Conservation (phyloP, 2,888 invertebrate species). For the Eledona agricola region DNA sequence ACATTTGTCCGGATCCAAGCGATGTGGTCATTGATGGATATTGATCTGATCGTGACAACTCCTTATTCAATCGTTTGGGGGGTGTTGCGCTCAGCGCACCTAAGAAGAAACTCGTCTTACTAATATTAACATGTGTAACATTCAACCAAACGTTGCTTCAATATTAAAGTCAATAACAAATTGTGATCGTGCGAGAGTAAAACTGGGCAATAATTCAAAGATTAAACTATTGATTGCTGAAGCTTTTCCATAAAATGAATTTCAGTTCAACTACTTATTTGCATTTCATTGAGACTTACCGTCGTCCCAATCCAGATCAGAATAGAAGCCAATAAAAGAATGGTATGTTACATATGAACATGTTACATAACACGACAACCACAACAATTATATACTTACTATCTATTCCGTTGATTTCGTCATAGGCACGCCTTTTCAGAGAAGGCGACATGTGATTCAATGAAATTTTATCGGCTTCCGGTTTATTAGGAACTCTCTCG, state of each 20-base stretch:
- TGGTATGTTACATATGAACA: conserved; percentile 56
- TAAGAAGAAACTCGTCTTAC: conserved; percentile 23
- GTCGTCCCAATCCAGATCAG: conserved; percentile 72
- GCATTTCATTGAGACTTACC: conserved; percentile 66
- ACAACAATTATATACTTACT: conserved; percentile 68
- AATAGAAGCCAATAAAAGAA: conserved; percentile 69
- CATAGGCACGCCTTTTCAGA: conserved; percentile 86
- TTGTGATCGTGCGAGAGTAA: no score
- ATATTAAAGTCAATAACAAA: no score
- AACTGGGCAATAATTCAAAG: no score
- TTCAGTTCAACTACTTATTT: no score
- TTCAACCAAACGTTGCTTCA: no score
- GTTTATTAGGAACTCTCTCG: conserved; percentile 85
- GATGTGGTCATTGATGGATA: conserved; percentile 76
- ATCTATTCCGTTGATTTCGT: conserved; percentile 89
- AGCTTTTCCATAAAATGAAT: no score
- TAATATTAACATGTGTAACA: background rate
- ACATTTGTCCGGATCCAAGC: conserved; percentile 71
- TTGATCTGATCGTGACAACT: conserved; percentile 74
- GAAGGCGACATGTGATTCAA: conserved; percentile 66
- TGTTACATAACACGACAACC: conserved; percentile 6
- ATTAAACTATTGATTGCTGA: no score
- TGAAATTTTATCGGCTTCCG: conserved; percentile 75
- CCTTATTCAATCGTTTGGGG: conserved; percentile 84
- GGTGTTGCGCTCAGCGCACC: conserved; percentile 66